Evolutionary conservation across 2,888 invertebrate species (phyloP), one percentile per base, ranked within the genome.

Genomic region (Diaphora mendica): DNA sequence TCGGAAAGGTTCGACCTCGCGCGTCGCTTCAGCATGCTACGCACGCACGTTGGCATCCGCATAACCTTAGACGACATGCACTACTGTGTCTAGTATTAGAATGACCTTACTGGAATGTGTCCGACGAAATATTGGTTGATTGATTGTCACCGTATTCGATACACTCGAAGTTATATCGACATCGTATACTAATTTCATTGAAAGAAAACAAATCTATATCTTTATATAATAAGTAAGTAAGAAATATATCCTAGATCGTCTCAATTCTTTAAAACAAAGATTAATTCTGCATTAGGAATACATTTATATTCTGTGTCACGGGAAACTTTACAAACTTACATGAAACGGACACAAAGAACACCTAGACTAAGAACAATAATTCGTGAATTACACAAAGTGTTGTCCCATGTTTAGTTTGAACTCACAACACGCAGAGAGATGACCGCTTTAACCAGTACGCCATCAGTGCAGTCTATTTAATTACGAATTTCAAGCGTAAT

Each of bases 41-140:
- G 89, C 94, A 93, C 94, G 94, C 91, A 86, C 90, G 73, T 82
- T 83, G 83, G 90, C 93, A 94, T 94, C 94, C 94, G 94, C 93
- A 93, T 93, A 92, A 93, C 94, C 94, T 93, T 92, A 84, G 79
- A 92, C 89, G 84, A 78, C 80, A 74, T 85, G 78, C 81, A 82
- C 78, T 82, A 70, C 73, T 70, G 75, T 75, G 75, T 74, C 79
- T 81, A 74, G 79, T 75, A 77, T 85, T 77, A 68, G 82, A 79
- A 82, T 85, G 84, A 84, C 84, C 84, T 84, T 83, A 77, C 65
- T 80, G 81, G 83, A 79, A 83, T 85, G 81, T 70, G 55, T 69
- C 30, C 3, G 11, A 70, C 20, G 59, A 69, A 59, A 69, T 55
- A 35, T 69, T 30, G 15, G 20, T 20, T 30, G 17, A 59, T 59